Conservation (phyloP, 2,797 vertebrate genomes). For the Acropternis orthonyx region DNA sequence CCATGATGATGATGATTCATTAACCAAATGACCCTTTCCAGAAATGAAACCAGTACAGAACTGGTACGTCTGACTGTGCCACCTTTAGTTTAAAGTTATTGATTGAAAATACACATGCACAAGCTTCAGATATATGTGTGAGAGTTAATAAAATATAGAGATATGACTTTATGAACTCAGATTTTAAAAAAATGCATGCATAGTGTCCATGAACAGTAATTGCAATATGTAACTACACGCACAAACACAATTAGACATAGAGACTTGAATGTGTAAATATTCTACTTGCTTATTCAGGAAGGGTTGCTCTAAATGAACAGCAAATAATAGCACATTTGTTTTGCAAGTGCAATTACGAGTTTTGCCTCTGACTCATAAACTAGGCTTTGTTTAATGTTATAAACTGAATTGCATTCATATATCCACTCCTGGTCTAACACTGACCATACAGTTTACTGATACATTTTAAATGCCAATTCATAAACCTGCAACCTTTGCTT, state of each 20-base stretch:
- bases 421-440: background rate
- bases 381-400: background rate
- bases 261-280: conserved; percentile 7
- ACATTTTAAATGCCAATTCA: background rate
- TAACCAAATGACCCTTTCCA: background rate
- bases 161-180: background rate
- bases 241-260: conserved; percentile 48
- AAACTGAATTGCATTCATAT: background rate
- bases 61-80: background rate
- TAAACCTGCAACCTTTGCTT: background rate
- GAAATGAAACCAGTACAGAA: background rate
- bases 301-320: background rate
- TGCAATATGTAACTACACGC: conserved; percentile 6
- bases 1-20: no score
- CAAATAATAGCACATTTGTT: conserved; percentile 38
- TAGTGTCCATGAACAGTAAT: background rate
- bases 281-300: conserved; percentile 25
- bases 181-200: background rate
- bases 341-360: conserved; percentile 24
- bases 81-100: background rate
- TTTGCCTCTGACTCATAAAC: background rate
- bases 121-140: background rate
- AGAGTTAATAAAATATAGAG: background rate
- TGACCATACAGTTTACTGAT: background rate
- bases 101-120: background rate